Percentiles rank a stretch among this genome's conserved stretches.
Conservation (phyloP, 2,113 vertebrate species). For the Leucosticte australis region DNA sequence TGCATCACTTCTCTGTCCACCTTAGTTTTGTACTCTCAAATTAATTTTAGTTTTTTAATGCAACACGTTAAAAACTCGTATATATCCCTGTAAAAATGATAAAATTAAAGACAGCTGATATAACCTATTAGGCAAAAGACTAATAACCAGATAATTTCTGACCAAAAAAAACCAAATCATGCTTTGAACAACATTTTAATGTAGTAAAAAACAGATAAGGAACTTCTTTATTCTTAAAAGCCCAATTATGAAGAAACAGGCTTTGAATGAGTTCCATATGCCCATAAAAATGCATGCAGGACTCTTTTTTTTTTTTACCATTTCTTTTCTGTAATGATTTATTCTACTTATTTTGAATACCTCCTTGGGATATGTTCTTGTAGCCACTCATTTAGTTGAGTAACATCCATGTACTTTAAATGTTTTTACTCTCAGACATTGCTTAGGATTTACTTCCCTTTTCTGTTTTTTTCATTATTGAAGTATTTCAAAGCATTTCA, state of each 20-base stretch:
- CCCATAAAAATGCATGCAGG: not conserved
- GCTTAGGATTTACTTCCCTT: not conserved
- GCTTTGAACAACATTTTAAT: not conserved
- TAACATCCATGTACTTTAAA: not conserved
- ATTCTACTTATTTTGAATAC: not conserved
- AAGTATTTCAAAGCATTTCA: conserved; percentile 12
- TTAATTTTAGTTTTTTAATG: not conserved
- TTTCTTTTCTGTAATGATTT: not conserved
- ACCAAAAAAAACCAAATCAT: not conserved
- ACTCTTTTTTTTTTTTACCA: not conserved
- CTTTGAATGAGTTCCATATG: not conserved
- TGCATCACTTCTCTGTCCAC: not conserved
- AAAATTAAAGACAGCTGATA: not conserved
- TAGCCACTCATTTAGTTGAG: not conserved
- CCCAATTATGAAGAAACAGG: not conserved
- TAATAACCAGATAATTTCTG: not conserved
- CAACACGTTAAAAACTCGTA: not conserved
- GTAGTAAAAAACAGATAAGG: not conserved
- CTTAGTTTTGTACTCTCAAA: not conserved
- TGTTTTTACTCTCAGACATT: not conserved
- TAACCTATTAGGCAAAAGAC: not conserved
- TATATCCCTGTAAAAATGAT: not conserved
- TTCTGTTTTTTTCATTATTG: conserved; percentile 11
- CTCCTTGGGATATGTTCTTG: not conserved
- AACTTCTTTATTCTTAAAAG: conserved; percentile 6